Percentiles rank a stretch among this genome's conserved stretches.
phyloP scores from a whole-genome alignment of 2,888 invertebrate genomes.

The Seladonia tumulorum region DNA sequence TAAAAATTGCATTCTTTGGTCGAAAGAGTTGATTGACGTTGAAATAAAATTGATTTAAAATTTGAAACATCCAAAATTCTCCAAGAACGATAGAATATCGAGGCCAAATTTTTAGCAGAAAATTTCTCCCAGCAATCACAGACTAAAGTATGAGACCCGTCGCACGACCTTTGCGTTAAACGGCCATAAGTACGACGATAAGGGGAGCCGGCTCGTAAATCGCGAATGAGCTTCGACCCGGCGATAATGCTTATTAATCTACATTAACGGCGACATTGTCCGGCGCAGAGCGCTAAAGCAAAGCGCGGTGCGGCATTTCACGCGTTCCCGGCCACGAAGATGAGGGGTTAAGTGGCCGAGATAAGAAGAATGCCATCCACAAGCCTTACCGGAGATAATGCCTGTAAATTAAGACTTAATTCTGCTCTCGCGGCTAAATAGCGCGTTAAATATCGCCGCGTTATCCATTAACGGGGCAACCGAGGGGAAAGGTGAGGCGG shows the following conservation, averaged over 20 bases:
- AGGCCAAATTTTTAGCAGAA: not conserved
- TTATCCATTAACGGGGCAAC: constrained; percentile 35
- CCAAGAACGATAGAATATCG: not conserved
- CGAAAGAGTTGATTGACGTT: too few species aligned
- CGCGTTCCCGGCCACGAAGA: constrained; percentile 31
- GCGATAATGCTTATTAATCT: constrained; percentile 63
- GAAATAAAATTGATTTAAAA: too few species aligned
- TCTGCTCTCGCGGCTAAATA: constrained; percentile 31
- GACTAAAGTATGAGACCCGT: not conserved
- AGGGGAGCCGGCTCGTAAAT: constrained; percentile 53
- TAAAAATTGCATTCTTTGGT: too few species aligned
- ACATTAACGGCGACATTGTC: constrained; percentile 51
- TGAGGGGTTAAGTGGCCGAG: constrained; percentile 59
- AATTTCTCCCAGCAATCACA: not conserved
- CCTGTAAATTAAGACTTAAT: constrained; percentile 59
- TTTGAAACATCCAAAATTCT: not conserved
- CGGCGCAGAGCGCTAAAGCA: constrained; percentile 10
- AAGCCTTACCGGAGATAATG: constrained; percentile 41
- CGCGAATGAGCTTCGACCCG: constrained; percentile 43
- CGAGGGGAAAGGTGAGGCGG: constrained; percentile 1
- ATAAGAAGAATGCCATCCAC: constrained; percentile 50
- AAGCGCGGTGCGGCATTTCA: constrained; percentile 21
- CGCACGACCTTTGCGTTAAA: constrained; percentile 24
- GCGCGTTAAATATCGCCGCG: constrained; percentile 45
- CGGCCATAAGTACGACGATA: constrained; percentile 36